Conservation (phyloP, 2,113 vertebrate genomes). For the Xenus cinereus region DNA sequence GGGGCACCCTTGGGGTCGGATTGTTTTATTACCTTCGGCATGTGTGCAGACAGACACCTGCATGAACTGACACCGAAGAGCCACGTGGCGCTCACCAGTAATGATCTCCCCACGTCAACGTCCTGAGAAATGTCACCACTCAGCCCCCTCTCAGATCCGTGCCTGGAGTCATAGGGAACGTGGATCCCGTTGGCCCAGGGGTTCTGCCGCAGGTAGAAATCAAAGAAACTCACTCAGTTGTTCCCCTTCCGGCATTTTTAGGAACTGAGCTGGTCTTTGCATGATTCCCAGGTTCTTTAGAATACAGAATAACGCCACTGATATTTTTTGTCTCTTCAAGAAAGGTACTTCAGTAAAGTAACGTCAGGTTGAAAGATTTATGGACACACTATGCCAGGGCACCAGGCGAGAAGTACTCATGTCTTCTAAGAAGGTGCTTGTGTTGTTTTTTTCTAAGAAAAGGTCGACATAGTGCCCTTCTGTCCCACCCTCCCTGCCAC, state of each 20-base stretch:
- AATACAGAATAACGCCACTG: neutral
- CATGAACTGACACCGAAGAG: neutral
- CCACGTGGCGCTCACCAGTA: neutral
- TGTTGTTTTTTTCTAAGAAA: neutral
- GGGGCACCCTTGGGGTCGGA: neutral
- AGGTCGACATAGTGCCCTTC: neutral
- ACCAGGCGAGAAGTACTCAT: neutral
- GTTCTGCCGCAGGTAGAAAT: neutral
- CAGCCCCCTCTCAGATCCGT: neutral
- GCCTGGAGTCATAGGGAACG: neutral
- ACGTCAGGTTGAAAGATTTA: neutral
- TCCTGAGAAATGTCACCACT: neutral
- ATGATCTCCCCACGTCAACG: neutral
- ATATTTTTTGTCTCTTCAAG: neutral
- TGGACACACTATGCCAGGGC: neutral
- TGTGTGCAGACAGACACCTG: neutral
- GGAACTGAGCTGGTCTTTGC: neutral
- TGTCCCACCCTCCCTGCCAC: neutral
- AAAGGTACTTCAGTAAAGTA: neutral
- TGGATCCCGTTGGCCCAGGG: neutral
- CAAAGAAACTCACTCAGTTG: neutral
- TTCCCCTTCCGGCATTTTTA: neutral
- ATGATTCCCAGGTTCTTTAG: neutral
- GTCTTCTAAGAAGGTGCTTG: neutral
- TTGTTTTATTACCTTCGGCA: neutral